Evolutionary conservation across 2,113 vertebrate genomes (phyloP), one percentile per base, ranked within the genome.

Genomic region (Haliaeetus leucogaster): DNA sequence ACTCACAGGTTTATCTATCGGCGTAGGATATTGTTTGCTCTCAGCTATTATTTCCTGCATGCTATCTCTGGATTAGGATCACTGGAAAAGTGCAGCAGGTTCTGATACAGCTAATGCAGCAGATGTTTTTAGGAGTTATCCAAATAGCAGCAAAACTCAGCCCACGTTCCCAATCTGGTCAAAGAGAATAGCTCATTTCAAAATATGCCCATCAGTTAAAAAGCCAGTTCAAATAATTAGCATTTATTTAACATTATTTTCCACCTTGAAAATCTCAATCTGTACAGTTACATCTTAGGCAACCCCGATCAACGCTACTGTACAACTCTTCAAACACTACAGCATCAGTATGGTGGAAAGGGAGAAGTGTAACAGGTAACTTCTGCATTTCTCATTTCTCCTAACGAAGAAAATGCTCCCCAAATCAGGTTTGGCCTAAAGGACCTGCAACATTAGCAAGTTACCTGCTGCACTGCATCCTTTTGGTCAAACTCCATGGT

Each of bases 171-270:
- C 0, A 0, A 26, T 30, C 34, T 5, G 13, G 22, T 50, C 65
- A 91, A 88, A 93, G 40, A 79, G 29, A 89, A 89, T 10, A 70
- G 40, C 56, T 95, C 40, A 29, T 89, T 84, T 93, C 62, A 96
- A 95, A 95, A 94, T 43, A 55, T 14, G 40, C 22, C 29, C 42
- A 86, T 59, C 58, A 59, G 70, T 92, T 93, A 92, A 94, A 92
- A 93, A 62, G 40, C 5, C 40, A 73, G 10, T 61, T 81, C 86
- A 45, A 89, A 84, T 56, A 71, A 93, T 79, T 92, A 87, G 38
- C 62, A 93, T 74, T 74, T 90, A 45, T 82, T 78, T 73, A 70
- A 90, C 45, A 79, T 58, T 82, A 86, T 91, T 96, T 97, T 95
- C 68, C 43, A 96, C 86, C 72, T 76, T 96, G 50, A 89, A 86